Evolutionary conservation across 2,888 invertebrate species (phyloP).

Genomic region (Chalcis sispes): DNA sequence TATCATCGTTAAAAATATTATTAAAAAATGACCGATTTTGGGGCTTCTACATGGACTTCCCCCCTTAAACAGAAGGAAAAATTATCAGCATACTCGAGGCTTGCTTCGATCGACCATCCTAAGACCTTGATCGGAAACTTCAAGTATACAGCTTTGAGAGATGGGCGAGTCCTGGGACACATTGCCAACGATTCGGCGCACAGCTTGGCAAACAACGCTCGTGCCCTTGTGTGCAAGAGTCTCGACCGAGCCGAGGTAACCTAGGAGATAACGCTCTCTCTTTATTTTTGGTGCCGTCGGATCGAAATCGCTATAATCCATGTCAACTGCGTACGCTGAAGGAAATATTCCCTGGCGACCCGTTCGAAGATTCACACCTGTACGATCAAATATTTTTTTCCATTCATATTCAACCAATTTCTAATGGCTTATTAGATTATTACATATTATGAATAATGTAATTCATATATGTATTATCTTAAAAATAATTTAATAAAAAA

Average conservation of each 20-base stretch:
- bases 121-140: constrained; percentile 96
- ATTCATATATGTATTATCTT: no score
- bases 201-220: constrained; percentile 94
- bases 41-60: no score
- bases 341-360: constrained; percentile 97
- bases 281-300: constrained; percentile 89
- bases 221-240: constrained; percentile 98
- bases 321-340: constrained; percentile 96
- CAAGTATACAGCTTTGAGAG: constrained; percentile 90
- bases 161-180: constrained; percentile 82
- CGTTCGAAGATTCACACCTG: constrained; percentile 95
- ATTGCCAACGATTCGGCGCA: constrained; percentile 88
- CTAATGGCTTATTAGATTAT: no score
- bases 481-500: background rate
- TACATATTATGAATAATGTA: no score
- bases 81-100: constrained; percentile 79
- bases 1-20: no score
- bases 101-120: constrained; percentile 95
- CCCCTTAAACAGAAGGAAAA: no score
- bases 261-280: constrained; percentile 91
- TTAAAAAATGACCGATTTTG: no score
- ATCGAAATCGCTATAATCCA: constrained; percentile 97
- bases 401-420: background rate
- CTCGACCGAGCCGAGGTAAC: constrained; percentile 97
- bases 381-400: constrained; percentile 51